phyloP scores from a whole-genome alignment of 2,113 vertebrate genomes.

The Cnemophilus loriae region DNA sequence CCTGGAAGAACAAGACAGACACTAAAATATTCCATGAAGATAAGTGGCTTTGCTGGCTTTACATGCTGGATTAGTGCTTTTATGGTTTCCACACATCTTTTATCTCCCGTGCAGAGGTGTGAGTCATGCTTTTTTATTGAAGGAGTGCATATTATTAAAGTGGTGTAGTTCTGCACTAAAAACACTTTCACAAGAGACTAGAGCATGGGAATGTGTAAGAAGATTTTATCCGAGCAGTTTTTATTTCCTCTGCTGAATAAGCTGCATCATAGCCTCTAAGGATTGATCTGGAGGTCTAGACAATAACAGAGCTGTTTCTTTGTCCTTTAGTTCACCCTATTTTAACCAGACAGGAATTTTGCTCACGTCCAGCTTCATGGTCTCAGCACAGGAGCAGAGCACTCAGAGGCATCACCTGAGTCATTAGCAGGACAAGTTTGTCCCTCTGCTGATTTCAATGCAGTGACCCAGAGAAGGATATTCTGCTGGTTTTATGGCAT shows the following conservation, averaged over 20 bases:
- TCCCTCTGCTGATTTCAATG: neutral
- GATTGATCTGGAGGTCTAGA: neutral
- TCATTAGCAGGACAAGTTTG: neutral
- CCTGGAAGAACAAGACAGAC: neutral
- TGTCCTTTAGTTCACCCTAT: neutral
- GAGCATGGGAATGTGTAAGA: neutral
- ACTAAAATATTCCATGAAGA: constrained; percentile 9
- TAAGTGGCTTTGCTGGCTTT: neutral
- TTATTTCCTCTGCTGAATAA: neutral
- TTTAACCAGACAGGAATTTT: neutral
- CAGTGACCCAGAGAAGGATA: neutral
- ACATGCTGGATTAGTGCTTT: neutral
- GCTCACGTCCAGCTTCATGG: neutral
- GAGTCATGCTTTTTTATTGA: constrained; percentile 19
- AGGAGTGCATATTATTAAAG: neutral
- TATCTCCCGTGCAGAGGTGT: neutral
- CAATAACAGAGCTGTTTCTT: neutral
- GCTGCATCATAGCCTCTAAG: neutral
- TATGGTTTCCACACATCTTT: constrained; percentile 18
- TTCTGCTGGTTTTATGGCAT: neutral
- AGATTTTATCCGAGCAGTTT: neutral
- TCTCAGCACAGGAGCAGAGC: neutral
- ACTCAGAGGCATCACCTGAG: neutral
- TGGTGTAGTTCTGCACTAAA: neutral
- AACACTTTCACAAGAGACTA: neutral